phyloP scores from a whole-genome alignment of 1,140 invertebrate genomes.

The Thalassaphorura encarpata region DNA sequence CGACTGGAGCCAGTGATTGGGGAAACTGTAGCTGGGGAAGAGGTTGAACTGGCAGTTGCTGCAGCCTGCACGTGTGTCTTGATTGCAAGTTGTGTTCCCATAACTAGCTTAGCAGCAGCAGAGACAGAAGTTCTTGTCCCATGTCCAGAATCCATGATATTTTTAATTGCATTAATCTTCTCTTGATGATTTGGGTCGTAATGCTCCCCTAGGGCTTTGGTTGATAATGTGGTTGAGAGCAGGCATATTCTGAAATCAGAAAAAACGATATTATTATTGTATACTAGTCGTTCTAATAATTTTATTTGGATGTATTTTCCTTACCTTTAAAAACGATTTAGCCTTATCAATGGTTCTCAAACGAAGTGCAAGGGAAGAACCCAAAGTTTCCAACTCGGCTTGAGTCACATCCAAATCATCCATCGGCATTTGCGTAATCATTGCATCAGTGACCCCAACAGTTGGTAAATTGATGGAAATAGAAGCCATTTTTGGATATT shows the following conservation, averaged over 20 bases:
- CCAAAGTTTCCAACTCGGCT: conserved; percentile 72
- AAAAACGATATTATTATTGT: no score
- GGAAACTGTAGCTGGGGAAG: background rate
- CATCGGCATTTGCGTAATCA: conserved; percentile 37
- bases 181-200: conserved; percentile 29
- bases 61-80: background rate
- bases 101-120: conserved; percentile 27
- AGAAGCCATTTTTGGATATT: conserved; percentile 25
- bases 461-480: conserved; percentile 21
- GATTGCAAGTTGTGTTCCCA: conserved; percentile 13
- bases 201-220: conserved; percentile 20
- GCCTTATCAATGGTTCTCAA: conserved; percentile 64
- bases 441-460: background rate
- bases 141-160: conserved; percentile 27
- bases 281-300: no score
- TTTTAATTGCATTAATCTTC: conserved; percentile 28
- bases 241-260: background rate
- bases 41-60: background rate
- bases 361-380: conserved; percentile 68
- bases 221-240: background rate
- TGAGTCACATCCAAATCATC: conserved; percentile 80
- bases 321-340: conserved; percentile 56
- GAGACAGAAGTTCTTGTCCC: conserved; percentile 30
- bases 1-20: background rate
- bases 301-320: no score